Conservation (phyloP, 2,797 vertebrate genomes). For the Anguilla obscura region DNA sequence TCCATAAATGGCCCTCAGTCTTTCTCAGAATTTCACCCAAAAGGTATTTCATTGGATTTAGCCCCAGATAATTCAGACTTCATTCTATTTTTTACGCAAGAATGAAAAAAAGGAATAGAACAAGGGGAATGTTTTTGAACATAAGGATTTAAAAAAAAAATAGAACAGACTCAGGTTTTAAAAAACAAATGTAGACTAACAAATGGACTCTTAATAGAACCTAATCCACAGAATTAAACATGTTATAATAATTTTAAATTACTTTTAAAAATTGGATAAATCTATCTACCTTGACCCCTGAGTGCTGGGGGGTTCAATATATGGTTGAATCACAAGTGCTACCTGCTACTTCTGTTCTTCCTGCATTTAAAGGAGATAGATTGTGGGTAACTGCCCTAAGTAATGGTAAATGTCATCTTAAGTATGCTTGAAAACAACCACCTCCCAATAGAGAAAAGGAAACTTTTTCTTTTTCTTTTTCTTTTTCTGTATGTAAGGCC, state of each 20-base stretch:
- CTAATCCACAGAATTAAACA: not conserved
- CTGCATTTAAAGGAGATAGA: not conserved
- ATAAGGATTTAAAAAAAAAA: not conserved
- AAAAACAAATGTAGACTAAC: not conserved
- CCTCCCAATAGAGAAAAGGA: not conserved
- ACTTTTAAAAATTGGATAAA: not conserved
- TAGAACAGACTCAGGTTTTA: not conserved
- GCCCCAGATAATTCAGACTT: not conserved
- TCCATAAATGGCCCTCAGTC: not conserved
- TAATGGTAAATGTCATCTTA: slow-evolving; percentile 1
- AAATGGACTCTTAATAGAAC: not conserved
- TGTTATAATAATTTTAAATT: not conserved
- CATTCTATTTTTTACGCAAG: not conserved
- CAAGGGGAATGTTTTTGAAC: not conserved
- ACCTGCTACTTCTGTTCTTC: not conserved
- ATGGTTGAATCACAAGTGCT: not conserved
- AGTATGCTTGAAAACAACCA: not conserved
- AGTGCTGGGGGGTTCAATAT: not conserved
- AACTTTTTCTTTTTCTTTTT: no score
- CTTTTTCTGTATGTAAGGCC: no score
- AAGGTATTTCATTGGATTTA: not conserved
- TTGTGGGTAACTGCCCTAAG: not conserved
- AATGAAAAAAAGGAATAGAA: not conserved
- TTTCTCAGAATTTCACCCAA: not conserved
- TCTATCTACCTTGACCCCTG: not conserved